phyloP scores from a whole-genome alignment of 1,140 invertebrate species.

The Homarus americanus region DNA sequence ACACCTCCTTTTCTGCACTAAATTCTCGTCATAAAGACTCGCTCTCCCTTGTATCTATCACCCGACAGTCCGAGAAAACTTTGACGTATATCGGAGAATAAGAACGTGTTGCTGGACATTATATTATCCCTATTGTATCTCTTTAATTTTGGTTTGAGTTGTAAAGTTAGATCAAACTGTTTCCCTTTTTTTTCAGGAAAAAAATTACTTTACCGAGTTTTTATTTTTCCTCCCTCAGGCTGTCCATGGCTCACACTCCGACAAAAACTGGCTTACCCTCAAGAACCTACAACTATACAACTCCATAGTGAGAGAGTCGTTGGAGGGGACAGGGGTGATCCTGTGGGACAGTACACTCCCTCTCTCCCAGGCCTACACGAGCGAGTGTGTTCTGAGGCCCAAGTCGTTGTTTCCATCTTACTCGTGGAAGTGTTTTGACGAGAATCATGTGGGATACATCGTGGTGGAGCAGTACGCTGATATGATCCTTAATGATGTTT shows the following conservation, averaged over 20 bases:
- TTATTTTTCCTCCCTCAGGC: not conserved
- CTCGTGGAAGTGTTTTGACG: not conserved
- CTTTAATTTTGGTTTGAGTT: not conserved
- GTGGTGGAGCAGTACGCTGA: not conserved
- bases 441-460: not conserved
- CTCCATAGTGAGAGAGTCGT: not conserved
- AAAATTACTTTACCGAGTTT: not conserved
- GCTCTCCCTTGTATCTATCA: too few species aligned
- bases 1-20: too few species aligned
- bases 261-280: not conserved
- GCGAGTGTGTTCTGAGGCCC: not conserved
- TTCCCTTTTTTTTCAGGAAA: not conserved
- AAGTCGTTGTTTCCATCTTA: not conserved
- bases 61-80: too few species aligned
- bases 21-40: too few species aligned
- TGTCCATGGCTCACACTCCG: not conserved
- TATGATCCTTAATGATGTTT: constrained; percentile 9
- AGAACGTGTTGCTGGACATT: not conserved
- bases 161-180: not conserved
- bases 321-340: constrained; percentile 9
- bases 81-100: too few species aligned
- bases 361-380: not conserved
- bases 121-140: not conserved
- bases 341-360: constrained; percentile 12
- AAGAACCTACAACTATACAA: not conserved